These are phyloP conservation scores for Mus minutoides DNA, from an alignment of 2,797 vertebrate genomes.

Conservation along the genomic window DNA sequence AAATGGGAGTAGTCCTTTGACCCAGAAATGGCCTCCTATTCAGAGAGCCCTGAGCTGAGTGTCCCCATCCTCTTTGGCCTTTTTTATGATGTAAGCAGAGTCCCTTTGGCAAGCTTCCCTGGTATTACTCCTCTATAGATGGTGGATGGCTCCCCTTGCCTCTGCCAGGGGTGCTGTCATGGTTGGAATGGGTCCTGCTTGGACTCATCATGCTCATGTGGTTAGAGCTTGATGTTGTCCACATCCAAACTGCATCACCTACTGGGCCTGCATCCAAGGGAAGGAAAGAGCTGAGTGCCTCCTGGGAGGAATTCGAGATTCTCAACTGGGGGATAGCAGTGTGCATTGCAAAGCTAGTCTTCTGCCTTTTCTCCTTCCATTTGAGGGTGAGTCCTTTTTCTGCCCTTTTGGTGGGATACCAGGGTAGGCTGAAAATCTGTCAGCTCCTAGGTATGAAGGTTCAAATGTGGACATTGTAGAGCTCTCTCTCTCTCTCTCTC, in stretches of 20 bases:
- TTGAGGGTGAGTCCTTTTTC: not conserved
- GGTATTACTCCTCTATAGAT: not conserved
- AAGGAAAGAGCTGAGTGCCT: not conserved
- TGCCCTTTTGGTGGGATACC: not conserved
- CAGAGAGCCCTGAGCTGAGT: not conserved
- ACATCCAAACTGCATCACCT: conserved; percentile 50
- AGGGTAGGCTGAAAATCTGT: not conserved
- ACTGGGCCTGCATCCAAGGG: conserved; percentile 52
- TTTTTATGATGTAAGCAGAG: conserved; percentile 34
- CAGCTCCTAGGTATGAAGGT: not conserved
- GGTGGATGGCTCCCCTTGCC: not conserved
- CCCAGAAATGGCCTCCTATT: not conserved
- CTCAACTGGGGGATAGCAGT: not conserved
- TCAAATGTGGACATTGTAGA: not conserved
- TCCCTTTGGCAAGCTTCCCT: not conserved
- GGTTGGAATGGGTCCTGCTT: conserved; percentile 52
- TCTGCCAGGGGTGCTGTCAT: conserved; percentile 53
- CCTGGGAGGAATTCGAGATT: not conserved
- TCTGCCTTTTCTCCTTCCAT: not conserved
- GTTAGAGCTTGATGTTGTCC: conserved; percentile 23
- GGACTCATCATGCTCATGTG: not conserved
- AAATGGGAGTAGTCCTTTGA: not conserved
- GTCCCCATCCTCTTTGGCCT: not conserved
- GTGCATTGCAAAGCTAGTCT: not conserved
- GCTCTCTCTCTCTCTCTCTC: not conserved